A percentile compares a stretch with the other conserved stretches of the same genome.
These are phyloP conservation scores for Thereva nobilitata DNA, from an alignment of 2,888 invertebrate species.

Conservation along the genomic window DNA sequence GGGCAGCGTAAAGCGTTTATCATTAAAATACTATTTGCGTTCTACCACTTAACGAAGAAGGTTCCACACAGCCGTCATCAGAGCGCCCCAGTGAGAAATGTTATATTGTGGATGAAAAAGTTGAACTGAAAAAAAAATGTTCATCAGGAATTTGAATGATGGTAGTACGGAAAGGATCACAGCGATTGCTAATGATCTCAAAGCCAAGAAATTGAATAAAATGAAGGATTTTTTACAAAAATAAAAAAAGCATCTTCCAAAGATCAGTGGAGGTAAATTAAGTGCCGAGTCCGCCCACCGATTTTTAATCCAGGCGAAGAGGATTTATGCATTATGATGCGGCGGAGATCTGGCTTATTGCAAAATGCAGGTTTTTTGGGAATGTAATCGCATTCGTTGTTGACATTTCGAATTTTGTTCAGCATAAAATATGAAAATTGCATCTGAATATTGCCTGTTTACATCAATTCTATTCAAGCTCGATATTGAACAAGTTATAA, in stretches of 20 bases:
- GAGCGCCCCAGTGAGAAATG: slow-evolving; percentile 3
- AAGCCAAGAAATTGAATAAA: slow-evolving; percentile 35
- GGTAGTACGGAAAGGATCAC: background rate
- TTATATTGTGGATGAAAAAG: background rate
- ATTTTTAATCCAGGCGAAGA: slow-evolving; percentile 11
- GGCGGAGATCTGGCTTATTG: too few relatives aligned
- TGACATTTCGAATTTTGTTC: too few relatives aligned
- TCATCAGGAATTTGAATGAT: background rate
- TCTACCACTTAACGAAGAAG: slow-evolving; percentile 28
- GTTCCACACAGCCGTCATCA: slow-evolving; percentile 2
- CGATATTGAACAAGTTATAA: too few relatives aligned
- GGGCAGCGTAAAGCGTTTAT: slow-evolving; percentile 33
- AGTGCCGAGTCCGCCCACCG: slow-evolving; percentile 36
- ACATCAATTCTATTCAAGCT: too few relatives aligned
- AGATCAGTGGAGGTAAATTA: slow-evolving; percentile 25
- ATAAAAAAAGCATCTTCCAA: slow-evolving; percentile 9
- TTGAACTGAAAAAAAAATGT: background rate
- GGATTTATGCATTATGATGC: too few relatives aligned
- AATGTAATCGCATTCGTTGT: too few relatives aligned
- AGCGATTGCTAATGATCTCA: slow-evolving; percentile 22
- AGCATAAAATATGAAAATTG: too few relatives aligned
- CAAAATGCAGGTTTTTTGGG: too few relatives aligned
- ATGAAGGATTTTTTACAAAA: slow-evolving; percentile 18
- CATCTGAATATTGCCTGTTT: too few relatives aligned
- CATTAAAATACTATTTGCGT: slow-evolving; percentile 37